Evolutionary conservation across 2,113 vertebrate species (phyloP).

Genomic region (Apistogramma diplotaenia): DNA sequence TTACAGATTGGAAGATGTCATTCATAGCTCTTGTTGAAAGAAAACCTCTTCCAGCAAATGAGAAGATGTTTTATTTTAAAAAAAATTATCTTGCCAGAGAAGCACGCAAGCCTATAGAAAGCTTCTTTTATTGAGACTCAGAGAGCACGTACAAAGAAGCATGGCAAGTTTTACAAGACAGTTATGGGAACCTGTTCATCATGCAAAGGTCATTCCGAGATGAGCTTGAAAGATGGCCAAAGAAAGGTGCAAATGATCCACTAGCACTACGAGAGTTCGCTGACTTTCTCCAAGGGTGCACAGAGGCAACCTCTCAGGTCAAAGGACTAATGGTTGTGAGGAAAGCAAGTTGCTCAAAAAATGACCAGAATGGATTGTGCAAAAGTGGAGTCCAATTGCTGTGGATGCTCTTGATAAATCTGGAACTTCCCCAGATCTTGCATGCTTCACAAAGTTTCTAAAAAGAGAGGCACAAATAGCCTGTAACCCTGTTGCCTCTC

Average conservation of each 20-base stretch:
- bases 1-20: not conserved
- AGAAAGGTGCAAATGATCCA: not conserved
- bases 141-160: not conserved
- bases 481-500: not conserved
- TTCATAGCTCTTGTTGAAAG: not conserved
- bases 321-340: not conserved
- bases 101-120: not conserved
- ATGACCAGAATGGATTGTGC: not conserved
- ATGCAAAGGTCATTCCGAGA: not conserved
- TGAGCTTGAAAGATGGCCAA: not conserved
- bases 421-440: not conserved
- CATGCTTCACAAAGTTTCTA: not conserved
- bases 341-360: not conserved
- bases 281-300: not conserved
- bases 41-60: not conserved
- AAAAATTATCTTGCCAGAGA: not conserved
- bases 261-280: not conserved
- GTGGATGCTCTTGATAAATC: not conserved
- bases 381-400: not conserved
- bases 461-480: not conserved
- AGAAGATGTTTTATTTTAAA: not conserved
- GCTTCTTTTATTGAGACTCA: not conserved
- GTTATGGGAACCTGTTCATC: not conserved
- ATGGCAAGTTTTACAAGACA: not conserved
- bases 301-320: not conserved